Percentiles rank a stretch among this genome's conserved stretches.
Evolutionary conservation across 1,140 invertebrate genomes (phyloP).

Genomic region (Calliopsis andreniformis): DNA sequence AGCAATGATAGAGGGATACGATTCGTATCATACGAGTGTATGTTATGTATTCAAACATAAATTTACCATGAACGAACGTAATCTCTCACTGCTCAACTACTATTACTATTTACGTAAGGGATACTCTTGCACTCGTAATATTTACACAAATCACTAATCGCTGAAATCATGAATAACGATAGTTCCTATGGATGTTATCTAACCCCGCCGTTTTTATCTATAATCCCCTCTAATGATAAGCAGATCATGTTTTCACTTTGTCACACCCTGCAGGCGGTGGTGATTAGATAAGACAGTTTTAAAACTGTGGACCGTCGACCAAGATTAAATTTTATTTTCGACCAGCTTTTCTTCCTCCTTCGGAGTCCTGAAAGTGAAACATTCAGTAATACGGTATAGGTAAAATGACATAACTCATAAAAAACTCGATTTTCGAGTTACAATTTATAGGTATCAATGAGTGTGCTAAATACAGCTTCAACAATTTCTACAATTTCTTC

Average conservation of each 20-base stretch:
- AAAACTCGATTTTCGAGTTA: too few relatives aligned
- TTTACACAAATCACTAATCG: background rate
- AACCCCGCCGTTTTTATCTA: background rate
- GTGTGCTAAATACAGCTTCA: too few relatives aligned
- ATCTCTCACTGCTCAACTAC: too few relatives aligned
- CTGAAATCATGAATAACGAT: background rate
- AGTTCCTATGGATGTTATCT: conserved; percentile 1
- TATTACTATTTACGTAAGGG: background rate
- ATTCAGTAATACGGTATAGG: too few relatives aligned
- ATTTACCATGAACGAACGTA: too few relatives aligned
- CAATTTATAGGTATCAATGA: too few relatives aligned
- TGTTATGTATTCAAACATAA: too few relatives aligned
- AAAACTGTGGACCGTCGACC: background rate
- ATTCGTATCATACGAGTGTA: too few relatives aligned
- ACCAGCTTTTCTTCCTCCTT: background rate
- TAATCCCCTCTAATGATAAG: background rate
- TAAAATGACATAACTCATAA: too few relatives aligned
- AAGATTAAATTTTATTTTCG: background rate
- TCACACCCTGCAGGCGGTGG: background rate
- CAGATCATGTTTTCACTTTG: background rate
- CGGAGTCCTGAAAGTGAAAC: too few relatives aligned
- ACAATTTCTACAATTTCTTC: too few relatives aligned
- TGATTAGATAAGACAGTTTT: conserved; percentile 8
- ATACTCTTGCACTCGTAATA: background rate
- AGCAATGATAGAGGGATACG: too few relatives aligned